phyloP scores from a whole-genome alignment of 2,888 invertebrate genomes.

The Ochlodes sylvanus region DNA sequence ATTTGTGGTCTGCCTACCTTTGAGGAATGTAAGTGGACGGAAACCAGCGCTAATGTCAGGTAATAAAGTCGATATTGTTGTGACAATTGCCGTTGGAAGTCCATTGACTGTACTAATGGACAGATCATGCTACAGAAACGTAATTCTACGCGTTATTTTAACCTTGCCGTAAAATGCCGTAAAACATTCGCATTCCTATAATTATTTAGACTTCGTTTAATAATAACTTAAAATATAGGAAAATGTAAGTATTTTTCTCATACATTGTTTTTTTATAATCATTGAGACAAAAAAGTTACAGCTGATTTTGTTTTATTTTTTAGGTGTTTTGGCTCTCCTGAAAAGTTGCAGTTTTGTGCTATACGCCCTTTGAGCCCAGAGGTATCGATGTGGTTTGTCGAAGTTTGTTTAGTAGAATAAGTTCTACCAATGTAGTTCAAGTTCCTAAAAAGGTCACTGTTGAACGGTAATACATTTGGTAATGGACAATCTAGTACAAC shows the following conservation, averaged over 20 bases:
- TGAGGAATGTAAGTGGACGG: conserved; percentile 12
- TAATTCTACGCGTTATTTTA: no score
- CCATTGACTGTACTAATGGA: conserved; percentile 11
- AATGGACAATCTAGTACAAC: no score
- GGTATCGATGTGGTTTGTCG: no score
- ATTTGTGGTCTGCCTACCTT: conserved; percentile 42
- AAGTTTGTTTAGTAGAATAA: no score
- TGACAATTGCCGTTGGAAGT: conserved; percentile 14
- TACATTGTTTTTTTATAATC: conserved; percentile 1
- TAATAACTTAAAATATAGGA: no score
- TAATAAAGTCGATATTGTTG: conserved; percentile 36
- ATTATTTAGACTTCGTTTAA: no score
- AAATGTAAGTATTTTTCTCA: not conserved
- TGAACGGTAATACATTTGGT: no score
- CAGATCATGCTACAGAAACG: no score
- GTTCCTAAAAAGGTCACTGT: no score
- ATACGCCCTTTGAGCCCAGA: not conserved
- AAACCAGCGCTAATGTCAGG: conserved; percentile 32
- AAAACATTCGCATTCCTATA: no score
- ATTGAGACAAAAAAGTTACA: not conserved
- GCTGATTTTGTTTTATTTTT: not conserved
- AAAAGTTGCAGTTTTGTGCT: not conserved
- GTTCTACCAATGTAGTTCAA: no score
- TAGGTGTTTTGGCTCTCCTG: conserved; percentile 1
- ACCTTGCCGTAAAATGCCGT: not conserved